These are phyloP conservation scores for Drosophila baimaii DNA, from an alignment of 1,140 invertebrate genomes.

Conservation along the genomic window DNA sequence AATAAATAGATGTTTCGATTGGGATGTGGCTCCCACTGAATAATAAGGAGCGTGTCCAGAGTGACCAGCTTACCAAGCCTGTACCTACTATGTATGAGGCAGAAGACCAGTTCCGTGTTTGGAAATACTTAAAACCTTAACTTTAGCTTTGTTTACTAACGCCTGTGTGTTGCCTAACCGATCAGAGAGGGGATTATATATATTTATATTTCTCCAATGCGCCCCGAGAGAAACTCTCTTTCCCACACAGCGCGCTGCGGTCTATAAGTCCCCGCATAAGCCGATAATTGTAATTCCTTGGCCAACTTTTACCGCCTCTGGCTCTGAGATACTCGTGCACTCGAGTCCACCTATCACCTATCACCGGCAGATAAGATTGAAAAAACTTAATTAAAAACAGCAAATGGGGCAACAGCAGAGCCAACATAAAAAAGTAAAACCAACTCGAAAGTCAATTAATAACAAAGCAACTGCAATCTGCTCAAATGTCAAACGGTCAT, in stretches of 20 bases:
- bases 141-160: slow-evolving; percentile 23
- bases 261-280: slow-evolving; percentile 35
- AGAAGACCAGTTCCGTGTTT: slow-evolving; percentile 35
- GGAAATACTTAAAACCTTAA: too few species aligned
- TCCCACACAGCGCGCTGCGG: slow-evolving; percentile 9
- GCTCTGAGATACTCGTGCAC: slow-evolving; percentile 19
- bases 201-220: slow-evolving; percentile 4
- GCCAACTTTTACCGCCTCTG: slow-evolving; percentile 60
- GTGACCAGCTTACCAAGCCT: slow-evolving; percentile 16
- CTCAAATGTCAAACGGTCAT: slow-evolving; percentile 50
- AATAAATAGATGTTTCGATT: slow-evolving; percentile 45
- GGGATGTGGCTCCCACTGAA: slow-evolving; percentile 44
- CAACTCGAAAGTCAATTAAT: slow-evolving; percentile 51
- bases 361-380: slow-evolving; percentile 29
- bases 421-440: slow-evolving; percentile 9
- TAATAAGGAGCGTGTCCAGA: slow-evolving; percentile 31
- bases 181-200: slow-evolving; percentile 16
- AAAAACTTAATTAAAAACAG: slow-evolving; percentile 57
- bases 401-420: slow-evolving; percentile 24
- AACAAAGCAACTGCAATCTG: slow-evolving; percentile 27
- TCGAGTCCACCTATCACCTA: slow-evolving; percentile 10
- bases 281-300: slow-evolving; percentile 60
- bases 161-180: slow-evolving; percentile 18
- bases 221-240: slow-evolving; percentile 28
- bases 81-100: neutral